Conservation (phyloP, 2,888 invertebrate species). For the Miltochrista miniata region DNA sequence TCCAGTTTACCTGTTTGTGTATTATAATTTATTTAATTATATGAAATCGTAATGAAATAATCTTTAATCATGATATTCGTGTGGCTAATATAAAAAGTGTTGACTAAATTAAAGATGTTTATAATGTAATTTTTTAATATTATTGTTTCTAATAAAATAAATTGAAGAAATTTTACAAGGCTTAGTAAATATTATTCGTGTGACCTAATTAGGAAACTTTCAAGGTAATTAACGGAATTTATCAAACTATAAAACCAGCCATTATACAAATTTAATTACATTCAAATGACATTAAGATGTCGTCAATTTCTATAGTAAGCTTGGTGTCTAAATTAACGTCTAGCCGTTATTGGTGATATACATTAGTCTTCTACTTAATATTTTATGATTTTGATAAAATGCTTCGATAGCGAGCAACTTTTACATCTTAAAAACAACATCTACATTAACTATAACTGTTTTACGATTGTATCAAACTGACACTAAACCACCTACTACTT, state of each 20-base stretch:
- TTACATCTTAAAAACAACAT: background rate
- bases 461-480: background rate
- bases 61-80: no score
- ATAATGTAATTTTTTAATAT: background rate
- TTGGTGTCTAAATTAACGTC: background rate
- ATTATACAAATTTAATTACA: constrained; percentile 1
- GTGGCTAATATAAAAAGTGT: no score
- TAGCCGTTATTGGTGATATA: background rate
- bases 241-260: background rate
- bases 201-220: constrained; percentile 1
- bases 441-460: background rate
- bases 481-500: no score
- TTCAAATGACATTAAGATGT: constrained; percentile 1
- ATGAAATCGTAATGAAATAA: no score
- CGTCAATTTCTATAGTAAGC: background rate
- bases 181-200: background rate
- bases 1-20: no score
- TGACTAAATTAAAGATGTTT: background rate
- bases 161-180: background rate
- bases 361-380: background rate
- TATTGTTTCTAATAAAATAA: background rate
- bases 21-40: no score
- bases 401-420: background rate
- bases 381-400: background rate
- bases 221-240: constrained; percentile 1